Conservation (phyloP, 2,888 invertebrate genomes). For the Drosophila sordidula region DNA sequence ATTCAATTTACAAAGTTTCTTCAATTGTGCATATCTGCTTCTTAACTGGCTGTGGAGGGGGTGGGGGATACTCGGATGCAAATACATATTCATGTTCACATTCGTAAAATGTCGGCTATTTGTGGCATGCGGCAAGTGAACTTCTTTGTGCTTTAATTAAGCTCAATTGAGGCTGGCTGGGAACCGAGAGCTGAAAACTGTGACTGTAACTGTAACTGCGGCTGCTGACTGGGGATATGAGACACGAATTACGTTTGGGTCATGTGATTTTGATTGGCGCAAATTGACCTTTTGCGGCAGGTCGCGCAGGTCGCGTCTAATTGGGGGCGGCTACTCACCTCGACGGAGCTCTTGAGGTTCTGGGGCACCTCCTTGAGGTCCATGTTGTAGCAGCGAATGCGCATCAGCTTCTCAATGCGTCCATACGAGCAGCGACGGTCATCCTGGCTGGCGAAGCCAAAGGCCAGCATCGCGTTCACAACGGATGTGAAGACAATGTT, state of each 20-base stretch:
- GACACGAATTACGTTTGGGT: slow-evolving; percentile 61
- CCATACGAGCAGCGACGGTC: slow-evolving; percentile 82
- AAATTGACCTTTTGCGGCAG: slow-evolving; percentile 59
- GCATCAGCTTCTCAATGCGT: slow-evolving; percentile 79
- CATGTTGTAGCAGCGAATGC: slow-evolving; percentile 82
- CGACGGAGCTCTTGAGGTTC: slow-evolving; percentile 82
- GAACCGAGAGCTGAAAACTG: not conserved
- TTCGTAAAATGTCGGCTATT: slow-evolving; percentile 31
- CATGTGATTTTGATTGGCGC: slow-evolving; percentile 57
- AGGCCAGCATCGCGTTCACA: slow-evolving; percentile 73
- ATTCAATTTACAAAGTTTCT: not conserved
- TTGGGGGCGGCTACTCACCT: slow-evolving; percentile 74
- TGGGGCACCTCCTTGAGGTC: slow-evolving; percentile 84
- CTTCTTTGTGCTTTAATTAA: slow-evolving; percentile 81
- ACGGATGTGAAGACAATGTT: slow-evolving; percentile 60
- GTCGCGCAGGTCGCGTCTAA: slow-evolving; percentile 12
- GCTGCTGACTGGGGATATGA: slow-evolving; percentile 20
- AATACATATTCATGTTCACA: slow-evolving; percentile 7
- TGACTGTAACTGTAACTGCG: not conserved
- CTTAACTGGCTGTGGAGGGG: not conserved
- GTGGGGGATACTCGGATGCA: not conserved
- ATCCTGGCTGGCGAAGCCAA: slow-evolving; percentile 75
- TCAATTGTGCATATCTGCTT: slow-evolving; percentile 2
- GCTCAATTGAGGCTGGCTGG: slow-evolving; percentile 66
- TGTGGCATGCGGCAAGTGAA: slow-evolving; percentile 49